Evolutionary conservation across 2,113 vertebrate genomes (phyloP).

Genomic region (Acanthisitta chloris): DNA sequence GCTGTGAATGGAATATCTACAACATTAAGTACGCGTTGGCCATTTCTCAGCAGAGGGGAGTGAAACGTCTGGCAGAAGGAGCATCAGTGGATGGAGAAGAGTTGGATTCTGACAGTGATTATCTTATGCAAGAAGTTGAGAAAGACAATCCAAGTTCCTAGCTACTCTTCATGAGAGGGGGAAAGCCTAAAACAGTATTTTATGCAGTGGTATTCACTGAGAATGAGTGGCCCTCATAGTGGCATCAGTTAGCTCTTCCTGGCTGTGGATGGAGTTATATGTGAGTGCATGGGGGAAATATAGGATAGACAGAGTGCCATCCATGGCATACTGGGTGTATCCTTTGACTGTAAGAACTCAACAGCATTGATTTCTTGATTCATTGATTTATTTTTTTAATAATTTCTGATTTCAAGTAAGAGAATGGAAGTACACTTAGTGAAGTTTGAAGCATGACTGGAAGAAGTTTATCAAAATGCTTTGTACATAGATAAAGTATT

Average conservation of each 20-base stretch:
- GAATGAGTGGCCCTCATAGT: conserved; percentile 61
- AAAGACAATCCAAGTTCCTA: not conserved
- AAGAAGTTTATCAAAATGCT: not conserved
- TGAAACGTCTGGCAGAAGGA: conserved; percentile 76
- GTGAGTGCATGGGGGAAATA: not conserved
- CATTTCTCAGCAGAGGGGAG: conserved; percentile 83
- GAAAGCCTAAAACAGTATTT: not conserved
- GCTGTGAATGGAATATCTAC: conserved; percentile 94
- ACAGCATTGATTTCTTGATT: not conserved
- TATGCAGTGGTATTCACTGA: conserved; percentile 69
- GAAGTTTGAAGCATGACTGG: not conserved
- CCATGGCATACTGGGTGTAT: not conserved
- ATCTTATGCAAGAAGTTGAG: not conserved
- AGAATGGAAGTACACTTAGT: not conserved
- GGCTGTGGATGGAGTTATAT: not conserved
- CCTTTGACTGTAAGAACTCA: not conserved
- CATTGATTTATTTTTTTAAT: not conserved
- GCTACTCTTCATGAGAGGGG: not conserved
- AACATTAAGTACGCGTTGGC: conserved; percentile 84
- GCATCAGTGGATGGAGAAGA: not conserved
- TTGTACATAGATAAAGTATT: not conserved
- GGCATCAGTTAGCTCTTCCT: not conserved
- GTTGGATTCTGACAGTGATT: conserved; percentile 31
- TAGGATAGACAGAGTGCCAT: not conserved
- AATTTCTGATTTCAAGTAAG: not conserved